phyloP scores from a whole-genome alignment of 2,797 vertebrate species.

The Discoglossus pictus region DNA sequence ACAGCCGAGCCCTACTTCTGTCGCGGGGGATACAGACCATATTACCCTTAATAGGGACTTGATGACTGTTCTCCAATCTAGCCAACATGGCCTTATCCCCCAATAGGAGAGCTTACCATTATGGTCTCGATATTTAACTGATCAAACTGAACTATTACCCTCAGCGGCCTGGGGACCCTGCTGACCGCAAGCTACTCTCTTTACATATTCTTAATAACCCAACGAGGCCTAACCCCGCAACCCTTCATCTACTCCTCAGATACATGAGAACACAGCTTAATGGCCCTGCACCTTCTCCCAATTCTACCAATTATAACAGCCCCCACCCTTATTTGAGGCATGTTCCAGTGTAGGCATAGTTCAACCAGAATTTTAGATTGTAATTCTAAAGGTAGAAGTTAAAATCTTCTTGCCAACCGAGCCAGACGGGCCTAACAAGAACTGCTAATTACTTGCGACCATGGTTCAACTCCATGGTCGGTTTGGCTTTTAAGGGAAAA shows the following conservation, averaged over 20 bases:
- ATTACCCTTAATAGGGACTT: neutral
- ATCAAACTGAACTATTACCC: rapidly evolving
- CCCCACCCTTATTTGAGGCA: constrained; percentile 44
- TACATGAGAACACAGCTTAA: constrained; percentile 54
- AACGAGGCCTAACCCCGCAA: rapidly evolving
- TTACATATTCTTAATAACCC: constrained; percentile 36
- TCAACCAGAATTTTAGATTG: constrained; percentile 62
- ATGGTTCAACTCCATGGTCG: constrained; percentile 56
- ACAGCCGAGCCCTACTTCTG: constrained; percentile 15
- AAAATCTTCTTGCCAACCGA: constrained; percentile 52
- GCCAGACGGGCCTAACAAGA: constrained; percentile 35
- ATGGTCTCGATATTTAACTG: constrained; percentile 51
- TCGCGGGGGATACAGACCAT: constrained; percentile 47
- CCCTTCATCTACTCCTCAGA: neutral
- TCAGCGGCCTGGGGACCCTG: rapidly evolving
- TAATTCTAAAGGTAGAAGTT: constrained; percentile 60
- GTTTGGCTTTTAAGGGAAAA: constrained; percentile 47
- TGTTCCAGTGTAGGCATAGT: constrained; percentile 57
- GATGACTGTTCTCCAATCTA: constrained; percentile 34
- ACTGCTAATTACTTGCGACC: constrained; percentile 56
- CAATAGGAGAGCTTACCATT: constrained; percentile 52
- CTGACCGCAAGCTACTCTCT: constrained; percentile 55
- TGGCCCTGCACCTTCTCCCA: neutral
- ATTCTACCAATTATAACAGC: rapidly evolving
- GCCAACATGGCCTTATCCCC: constrained; percentile 55